Conservation (phyloP, 1,140 invertebrate genomes). For the Papilio dardanus region DNA sequence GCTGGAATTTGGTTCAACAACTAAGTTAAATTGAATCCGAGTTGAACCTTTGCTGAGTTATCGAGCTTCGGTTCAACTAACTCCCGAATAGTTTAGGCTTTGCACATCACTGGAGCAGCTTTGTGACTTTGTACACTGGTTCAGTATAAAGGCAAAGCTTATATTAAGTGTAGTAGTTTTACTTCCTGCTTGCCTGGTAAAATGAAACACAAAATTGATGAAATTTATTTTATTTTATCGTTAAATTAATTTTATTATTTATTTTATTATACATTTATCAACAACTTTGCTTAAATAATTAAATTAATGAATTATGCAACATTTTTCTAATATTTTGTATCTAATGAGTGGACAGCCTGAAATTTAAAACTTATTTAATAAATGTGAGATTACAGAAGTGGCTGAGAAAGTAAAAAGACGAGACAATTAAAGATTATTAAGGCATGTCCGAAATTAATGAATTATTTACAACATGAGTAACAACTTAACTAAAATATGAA, state of each 20-base stretch:
- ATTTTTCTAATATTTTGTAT: no score
- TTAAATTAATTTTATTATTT: no score
- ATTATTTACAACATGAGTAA: slow-evolving; percentile 8
- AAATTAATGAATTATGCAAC: no score
- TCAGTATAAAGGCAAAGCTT: not conserved
- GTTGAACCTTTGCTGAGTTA: slow-evolving; percentile 3
- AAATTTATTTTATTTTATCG: no score
- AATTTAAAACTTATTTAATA: not conserved
- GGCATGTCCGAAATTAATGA: not conserved
- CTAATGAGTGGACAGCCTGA: not conserved
- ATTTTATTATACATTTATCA: no score
- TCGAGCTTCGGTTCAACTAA: slow-evolving; percentile 10
- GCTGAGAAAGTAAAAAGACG: not conserved
- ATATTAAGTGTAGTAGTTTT: not conserved
- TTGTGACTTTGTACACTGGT: not conserved
- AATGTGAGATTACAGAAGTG: not conserved
- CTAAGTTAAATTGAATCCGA: slow-evolving; percentile 19
- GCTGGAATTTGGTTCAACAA: slow-evolving; percentile 13
- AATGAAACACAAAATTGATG: no score
- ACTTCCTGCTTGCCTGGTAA: no score
- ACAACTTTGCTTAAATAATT: no score
- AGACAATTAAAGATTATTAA: not conserved
- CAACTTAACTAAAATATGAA: slow-evolving; percentile 1
- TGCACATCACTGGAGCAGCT: not conserved
- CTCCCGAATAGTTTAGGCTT: slow-evolving; percentile 5